These are phyloP conservation scores for Pseudococcus longispinus DNA, from an alignment of 2,888 invertebrate species.

Conservation along the genomic window DNA sequence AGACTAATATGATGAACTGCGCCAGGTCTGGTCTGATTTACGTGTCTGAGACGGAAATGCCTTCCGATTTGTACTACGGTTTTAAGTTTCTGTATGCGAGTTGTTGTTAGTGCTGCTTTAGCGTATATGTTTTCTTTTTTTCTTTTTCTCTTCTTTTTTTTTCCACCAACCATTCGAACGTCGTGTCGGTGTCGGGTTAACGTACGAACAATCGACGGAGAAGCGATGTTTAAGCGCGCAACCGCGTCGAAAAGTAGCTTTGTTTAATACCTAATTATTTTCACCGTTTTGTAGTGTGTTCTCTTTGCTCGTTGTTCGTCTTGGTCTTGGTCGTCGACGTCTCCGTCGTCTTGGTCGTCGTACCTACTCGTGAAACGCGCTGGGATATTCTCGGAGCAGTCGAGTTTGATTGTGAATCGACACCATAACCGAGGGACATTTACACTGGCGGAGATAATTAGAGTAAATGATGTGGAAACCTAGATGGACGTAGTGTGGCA, in stretches of 20 bases:
- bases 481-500: conserved; percentile 6
- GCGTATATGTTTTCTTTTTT: conserved; percentile 9
- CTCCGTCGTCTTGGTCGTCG: no score
- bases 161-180: not conserved
- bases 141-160: not conserved
- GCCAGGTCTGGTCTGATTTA: conserved; percentile 23
- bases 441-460: conserved; percentile 32
- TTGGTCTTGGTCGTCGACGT: not conserved
- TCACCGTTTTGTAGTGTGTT: conserved; percentile 29
- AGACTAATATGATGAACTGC: conserved; percentile 30
- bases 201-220: conserved; percentile 36
- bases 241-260: conserved; percentile 44
- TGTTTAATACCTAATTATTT: conserved; percentile 47
- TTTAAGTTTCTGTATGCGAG: conserved; percentile 29
- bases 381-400: conserved; percentile 9
- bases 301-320: not conserved
- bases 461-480: conserved; percentile 36
- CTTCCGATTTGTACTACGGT: conserved; percentile 34
- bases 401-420: conserved; percentile 25
- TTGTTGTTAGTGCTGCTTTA: not conserved
- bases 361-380: no score
- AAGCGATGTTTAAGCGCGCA: conserved; percentile 40
- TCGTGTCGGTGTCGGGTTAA: conserved; percentile 37
- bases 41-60: conserved; percentile 40
- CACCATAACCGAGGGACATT: conserved; percentile 1